phyloP scores from a whole-genome alignment of 2,113 vertebrate species.

The Grantiella picta region DNA sequence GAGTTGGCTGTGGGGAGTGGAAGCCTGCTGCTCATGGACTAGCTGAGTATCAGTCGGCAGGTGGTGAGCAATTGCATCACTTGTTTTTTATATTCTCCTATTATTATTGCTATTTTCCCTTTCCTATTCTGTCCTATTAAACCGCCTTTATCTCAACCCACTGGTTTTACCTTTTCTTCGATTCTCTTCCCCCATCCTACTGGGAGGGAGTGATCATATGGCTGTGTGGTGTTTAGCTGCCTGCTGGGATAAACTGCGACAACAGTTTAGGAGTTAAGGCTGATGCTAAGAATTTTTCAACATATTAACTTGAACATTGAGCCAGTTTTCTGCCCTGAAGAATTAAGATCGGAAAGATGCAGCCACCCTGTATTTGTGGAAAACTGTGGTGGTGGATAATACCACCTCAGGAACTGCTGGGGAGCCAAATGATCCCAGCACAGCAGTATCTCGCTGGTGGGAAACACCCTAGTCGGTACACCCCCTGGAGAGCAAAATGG shows the following conservation, averaged over 20 bases:
- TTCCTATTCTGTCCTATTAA: background rate
- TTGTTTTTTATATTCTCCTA: background rate
- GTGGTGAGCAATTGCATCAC: background rate
- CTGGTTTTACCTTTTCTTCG: background rate
- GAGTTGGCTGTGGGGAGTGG: background rate
- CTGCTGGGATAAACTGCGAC: background rate
- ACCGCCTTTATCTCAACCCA: background rate
- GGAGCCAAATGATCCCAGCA: too few species aligned
- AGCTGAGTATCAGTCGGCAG: background rate
- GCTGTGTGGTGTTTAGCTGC: background rate
- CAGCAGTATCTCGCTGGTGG: too few species aligned
- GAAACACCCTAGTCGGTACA: too few species aligned
- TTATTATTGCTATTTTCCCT: background rate
- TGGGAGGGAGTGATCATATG: background rate
- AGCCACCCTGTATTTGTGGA: background rate
- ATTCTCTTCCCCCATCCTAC: accelerated
- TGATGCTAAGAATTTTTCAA: background rate
- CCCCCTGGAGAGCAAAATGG: too few species aligned
- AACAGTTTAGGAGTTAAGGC: background rate
- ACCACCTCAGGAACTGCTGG: too few species aligned
- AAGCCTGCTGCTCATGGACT: background rate
- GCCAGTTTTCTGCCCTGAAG: background rate
- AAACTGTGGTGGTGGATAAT: too few species aligned
- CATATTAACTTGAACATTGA: background rate
- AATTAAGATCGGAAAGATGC: background rate